Evolutionary conservation across 37 sponge, comb jelly and placozoan genomes (phyloP), one percentile per base, ranked within the genome.

Genomic region (Cliona cf. orientalis): DNA sequence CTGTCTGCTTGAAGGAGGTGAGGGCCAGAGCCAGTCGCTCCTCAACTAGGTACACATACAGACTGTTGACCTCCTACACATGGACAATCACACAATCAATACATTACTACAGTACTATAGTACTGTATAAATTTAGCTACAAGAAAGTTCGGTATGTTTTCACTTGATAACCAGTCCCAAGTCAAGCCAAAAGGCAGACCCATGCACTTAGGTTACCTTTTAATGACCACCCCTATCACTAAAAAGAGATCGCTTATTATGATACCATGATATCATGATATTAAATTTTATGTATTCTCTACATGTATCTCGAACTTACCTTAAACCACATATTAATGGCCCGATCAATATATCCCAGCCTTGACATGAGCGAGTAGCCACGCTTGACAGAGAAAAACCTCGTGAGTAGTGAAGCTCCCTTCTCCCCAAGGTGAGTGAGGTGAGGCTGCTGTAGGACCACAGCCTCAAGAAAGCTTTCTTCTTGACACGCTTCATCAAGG

Each of bases 401-500:
- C 53, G 92, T 90, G 4, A 91, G 72, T 1, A 94, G 62, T 25
- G 89, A 49, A 57, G 78, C 83, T 41, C 95, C 92, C 63, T 77
- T 84, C 78, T 90, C 82, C 28, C 76, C 71, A 22, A 87, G 78
- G 65, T 90, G 91, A 28, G 90, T 80, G 12, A 86, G 62, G 25
- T 91, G 84, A 58, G 94, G 97, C 6, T 83, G 79, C 61, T 84
- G 78, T 7, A 86, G 74, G 2, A 93, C 80, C 31, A 96, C 80
- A 19, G 97, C 82, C 35, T 83, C 56, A 72, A 90, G 75, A 73
- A 82, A 93, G 25, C 90, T 67, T 89, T 90, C 89, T 40, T 91
- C 92, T 63, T 96, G 94, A 62, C 97, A 96, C 12, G 91, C 97
- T 64, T 96, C 97, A 75, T 92, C 94, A n/a, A 93, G 49, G 33